Base-by-base conservation (phyloP, 2,113 vertebrate genomes). In the Lates calcarifer region DNA sequence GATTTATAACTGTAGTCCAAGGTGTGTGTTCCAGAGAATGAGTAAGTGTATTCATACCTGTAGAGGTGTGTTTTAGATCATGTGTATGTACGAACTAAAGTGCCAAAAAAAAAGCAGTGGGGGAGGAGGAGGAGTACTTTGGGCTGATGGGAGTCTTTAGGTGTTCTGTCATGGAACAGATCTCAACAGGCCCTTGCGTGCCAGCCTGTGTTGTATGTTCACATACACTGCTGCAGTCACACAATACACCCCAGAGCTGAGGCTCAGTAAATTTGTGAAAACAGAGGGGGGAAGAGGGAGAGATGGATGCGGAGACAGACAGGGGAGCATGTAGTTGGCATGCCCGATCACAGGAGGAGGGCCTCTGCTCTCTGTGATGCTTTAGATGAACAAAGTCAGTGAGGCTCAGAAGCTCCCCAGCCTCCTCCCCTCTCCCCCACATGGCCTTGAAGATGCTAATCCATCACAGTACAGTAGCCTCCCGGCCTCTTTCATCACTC, bases 131-230 rank as follows among this genome's bases (percentile, higher is more conserved):
- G 49, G 18, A 85, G 70, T 51, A 53, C 22, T 78, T 26, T 3
- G 58, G 76, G 77, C 73, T 78, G 69, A 77, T 62, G 31, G 64
- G 51, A 90, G 83, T 85, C 83, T 90, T 92, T 55, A 83, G 86
- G 82, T 86, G 85, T 73, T 93, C 76, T 77, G 90, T 90, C 89
- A 92, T 71, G 45, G 84, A 89, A 63, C 89, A 79, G 87, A 91
- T 87, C 78, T 74, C 37, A 87, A 89, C 94, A 93, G 82, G 95
- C 79, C 87, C 82, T 47, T 64, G 72, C 94, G 91, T 74, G 93
- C 79, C 53, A 14, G 80, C 45, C 28, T 66, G 77, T 75, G 84
- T 74, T 69, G 56, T 63, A 58, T 78, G 75, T 84, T 83, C 78
- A 86, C 79, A 86, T 62, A 66, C 68, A 64, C 68, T 24, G 31